Evolutionary conservation across 2,113 vertebrate species (phyloP).

Genomic region (Origma solitaria): DNA sequence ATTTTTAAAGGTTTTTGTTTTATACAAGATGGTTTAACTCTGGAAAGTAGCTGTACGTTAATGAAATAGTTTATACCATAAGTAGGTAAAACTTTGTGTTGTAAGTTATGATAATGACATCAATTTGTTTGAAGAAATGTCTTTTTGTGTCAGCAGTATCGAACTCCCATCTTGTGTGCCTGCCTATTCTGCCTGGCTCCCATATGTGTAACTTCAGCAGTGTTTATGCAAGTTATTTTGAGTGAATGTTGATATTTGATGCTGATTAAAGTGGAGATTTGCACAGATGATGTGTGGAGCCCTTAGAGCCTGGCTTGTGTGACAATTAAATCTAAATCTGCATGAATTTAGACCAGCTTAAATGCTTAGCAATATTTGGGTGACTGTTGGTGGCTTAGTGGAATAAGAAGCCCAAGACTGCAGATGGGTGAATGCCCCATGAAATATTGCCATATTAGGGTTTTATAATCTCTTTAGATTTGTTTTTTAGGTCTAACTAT

Average conservation of each 20-base stretch:
- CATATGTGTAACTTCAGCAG: background rate
- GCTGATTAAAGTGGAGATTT: background rate
- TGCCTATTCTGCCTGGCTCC: background rate
- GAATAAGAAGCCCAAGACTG: conserved; percentile 4
- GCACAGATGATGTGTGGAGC: conserved; percentile 10
- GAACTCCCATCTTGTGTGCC: background rate
- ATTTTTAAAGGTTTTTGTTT: background rate
- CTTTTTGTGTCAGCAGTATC: background rate
- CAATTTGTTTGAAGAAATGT: background rate
- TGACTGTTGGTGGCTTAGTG: background rate
- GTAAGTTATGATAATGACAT: background rate
- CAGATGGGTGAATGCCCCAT: background rate
- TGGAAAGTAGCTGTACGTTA: background rate
- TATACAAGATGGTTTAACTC: background rate
- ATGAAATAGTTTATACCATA: background rate
- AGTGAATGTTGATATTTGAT: background rate
- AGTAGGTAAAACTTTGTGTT: background rate
- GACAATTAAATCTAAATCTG: conserved; percentile 30
- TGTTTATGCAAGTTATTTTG: background rate
- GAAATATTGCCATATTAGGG: background rate
- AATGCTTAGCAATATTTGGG: conserved; percentile 38
- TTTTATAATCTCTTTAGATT: background rate
- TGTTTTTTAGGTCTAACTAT: background rate
- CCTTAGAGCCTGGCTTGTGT: background rate
- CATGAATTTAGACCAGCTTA: conserved; percentile 32